phyloP scores from a whole-genome alignment of 2,797 vertebrate genomes.

The Trichosurus vulpecula region DNA sequence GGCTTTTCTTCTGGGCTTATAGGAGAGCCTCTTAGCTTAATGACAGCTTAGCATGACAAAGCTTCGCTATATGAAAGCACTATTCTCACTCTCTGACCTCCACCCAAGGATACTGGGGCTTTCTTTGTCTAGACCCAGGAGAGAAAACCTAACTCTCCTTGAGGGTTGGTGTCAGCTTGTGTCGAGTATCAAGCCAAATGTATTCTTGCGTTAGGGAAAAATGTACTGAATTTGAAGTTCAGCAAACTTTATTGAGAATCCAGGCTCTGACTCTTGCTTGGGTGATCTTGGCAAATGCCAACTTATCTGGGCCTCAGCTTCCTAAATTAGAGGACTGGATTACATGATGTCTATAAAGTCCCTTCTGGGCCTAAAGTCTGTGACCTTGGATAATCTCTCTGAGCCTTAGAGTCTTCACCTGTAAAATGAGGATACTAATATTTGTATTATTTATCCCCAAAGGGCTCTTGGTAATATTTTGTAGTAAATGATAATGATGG shows the following conservation, averaged over 20 bases:
- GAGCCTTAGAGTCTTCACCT: background rate
- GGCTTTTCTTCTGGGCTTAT: conserved; percentile 39
- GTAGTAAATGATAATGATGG: background rate
- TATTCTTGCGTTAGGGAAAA: background rate
- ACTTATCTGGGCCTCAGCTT: background rate
- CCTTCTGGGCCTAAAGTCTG: background rate
- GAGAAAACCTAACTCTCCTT: background rate
- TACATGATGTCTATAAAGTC: background rate
- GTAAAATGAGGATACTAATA: background rate
- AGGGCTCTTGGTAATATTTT: background rate
- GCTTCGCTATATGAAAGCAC: background rate
- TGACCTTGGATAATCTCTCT: background rate
- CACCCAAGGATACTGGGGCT: background rate
- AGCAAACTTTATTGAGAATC: background rate
- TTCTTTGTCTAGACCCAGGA: background rate
- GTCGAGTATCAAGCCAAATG: background rate
- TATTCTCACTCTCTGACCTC: conserved; percentile 16
- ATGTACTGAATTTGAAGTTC: background rate
- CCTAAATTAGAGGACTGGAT: background rate
- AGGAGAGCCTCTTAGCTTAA: conserved; percentile 21
- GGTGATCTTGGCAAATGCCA: background rate
- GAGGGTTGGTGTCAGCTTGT: background rate
- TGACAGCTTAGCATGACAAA: background rate
- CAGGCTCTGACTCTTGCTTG: background rate
- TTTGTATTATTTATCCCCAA: background rate